Conservation (phyloP, 2,113 vertebrate species). For the Dromaius novaehollandiae region DNA sequence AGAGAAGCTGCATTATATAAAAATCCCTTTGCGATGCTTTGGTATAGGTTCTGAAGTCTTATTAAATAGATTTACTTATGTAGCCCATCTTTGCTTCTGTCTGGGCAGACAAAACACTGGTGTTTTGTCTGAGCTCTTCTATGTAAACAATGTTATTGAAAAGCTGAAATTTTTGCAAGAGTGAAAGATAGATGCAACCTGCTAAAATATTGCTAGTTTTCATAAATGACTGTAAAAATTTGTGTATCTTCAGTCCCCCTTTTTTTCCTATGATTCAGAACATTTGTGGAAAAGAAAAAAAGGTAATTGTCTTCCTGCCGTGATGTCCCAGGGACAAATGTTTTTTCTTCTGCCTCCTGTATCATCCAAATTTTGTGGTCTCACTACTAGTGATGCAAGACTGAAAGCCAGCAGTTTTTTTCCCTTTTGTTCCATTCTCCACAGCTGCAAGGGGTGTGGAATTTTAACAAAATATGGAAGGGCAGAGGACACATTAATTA, state of each 20-base stretch:
- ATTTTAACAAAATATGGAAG: slow-evolving; percentile 5
- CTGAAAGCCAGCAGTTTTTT: not conserved
- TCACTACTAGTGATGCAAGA: not conserved
- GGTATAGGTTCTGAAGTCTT: not conserved
- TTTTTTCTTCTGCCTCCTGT: slow-evolving; percentile 17
- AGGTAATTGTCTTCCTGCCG: not conserved
- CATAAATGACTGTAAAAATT: slow-evolving; percentile 16
- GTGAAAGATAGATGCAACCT: not conserved
- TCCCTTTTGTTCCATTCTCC: slow-evolving; percentile 14
- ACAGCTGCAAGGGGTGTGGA: not conserved
- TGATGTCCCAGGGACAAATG: slow-evolving; percentile 13
- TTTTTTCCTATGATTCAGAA: not conserved
- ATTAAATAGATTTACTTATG: slow-evolving; percentile 16
- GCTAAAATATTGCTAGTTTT: not conserved
- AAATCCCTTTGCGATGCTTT: not conserved
- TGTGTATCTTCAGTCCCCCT: not conserved
- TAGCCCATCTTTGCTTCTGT: not conserved
- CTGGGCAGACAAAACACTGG: not conserved
- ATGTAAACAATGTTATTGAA: slow-evolving; percentile 14
- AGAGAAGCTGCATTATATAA: slow-evolving; percentile 22
- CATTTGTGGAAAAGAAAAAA: not conserved
- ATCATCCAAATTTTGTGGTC: slow-evolving; percentile 17
- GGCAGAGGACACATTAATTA: not conserved
- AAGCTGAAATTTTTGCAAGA: not conserved
- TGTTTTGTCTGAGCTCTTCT: slow-evolving; percentile 34